phyloP scores from a whole-genome alignment of 2,888 invertebrate genomes.

The Hofmannophila pseudospretella region DNA sequence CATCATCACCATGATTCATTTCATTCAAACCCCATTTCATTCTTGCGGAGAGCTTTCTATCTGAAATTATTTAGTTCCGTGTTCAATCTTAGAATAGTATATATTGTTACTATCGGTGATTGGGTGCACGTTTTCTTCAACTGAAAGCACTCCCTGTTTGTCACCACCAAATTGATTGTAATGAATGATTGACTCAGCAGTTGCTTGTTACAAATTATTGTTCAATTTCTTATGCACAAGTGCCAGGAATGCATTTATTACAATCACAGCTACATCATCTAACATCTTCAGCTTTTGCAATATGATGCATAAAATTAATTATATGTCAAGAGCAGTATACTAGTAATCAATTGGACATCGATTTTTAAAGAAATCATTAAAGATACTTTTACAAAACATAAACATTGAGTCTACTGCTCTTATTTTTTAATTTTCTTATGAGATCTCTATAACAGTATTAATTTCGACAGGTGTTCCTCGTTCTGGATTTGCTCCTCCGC shows the following conservation, averaged over 20 bases:
- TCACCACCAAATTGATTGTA: constrained; percentile 55
- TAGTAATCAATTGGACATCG: not conserved
- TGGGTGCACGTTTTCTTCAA: constrained; percentile 69
- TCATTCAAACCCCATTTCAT: constrained; percentile 78
- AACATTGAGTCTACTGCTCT: constrained; percentile 66
- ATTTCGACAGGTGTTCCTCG: constrained; percentile 62
- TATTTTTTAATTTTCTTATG: constrained; percentile 7
- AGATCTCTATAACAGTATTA: constrained; percentile 19
- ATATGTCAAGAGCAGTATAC: constrained; percentile 52
- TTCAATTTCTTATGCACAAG: constrained; percentile 23
- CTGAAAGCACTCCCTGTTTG: constrained; percentile 67
- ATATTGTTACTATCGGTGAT: constrained; percentile 50
- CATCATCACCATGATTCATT: constrained; percentile 45
- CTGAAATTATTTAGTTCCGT: constrained; percentile 7
- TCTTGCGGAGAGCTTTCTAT: constrained; percentile 66
- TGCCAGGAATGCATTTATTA: constrained; percentile 50
- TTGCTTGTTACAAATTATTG: constrained; percentile 13
- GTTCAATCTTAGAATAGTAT: constrained; percentile 13
- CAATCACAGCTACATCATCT: constrained; percentile 62
- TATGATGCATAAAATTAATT: constrained; percentile 66
- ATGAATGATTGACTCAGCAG: constrained; percentile 38
- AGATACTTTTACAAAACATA: too few relatives aligned
- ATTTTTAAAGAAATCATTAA: too few relatives aligned
- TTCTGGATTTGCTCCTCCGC: constrained; percentile 66
- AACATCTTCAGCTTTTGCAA: constrained; percentile 64